Evolutionary conservation across 2,797 vertebrate species (phyloP).

Genomic region (Bovichtus diacanthus): DNA sequence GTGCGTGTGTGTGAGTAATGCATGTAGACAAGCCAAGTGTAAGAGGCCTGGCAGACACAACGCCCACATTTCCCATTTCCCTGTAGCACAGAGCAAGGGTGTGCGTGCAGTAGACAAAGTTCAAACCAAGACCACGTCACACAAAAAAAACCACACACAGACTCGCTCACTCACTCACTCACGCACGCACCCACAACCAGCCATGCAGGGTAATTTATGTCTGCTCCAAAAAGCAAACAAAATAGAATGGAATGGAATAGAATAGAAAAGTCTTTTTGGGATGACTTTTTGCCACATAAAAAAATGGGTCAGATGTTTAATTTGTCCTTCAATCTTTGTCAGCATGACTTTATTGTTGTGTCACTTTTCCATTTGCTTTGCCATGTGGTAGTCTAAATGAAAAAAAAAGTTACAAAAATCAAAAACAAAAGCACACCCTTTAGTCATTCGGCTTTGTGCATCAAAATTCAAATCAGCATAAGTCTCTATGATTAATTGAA

Average conservation of each 20-base stretch:
- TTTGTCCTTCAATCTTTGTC: background rate
- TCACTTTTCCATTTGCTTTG: background rate
- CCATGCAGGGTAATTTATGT: slow-evolving; percentile 76
- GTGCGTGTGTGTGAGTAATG: slow-evolving; percentile 74
- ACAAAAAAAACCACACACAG: slow-evolving; percentile 52
- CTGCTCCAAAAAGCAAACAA: slow-evolving; percentile 80
- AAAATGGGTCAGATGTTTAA: background rate
- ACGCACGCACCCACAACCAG: slow-evolving; percentile 63
- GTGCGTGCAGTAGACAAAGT: slow-evolving; percentile 77
- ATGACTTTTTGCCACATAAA: slow-evolving; percentile 32
- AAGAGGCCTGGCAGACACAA: slow-evolving; percentile 82
- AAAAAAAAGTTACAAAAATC: background rate
- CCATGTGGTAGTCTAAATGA: background rate
- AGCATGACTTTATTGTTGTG: background rate
- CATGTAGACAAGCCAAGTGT: slow-evolving; percentile 83
- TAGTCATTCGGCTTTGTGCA: background rate
- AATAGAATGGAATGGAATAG: slow-evolving; percentile 58
- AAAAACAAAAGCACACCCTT: background rate
- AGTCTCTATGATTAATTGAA: background rate
- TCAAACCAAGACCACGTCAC: slow-evolving; percentile 74
- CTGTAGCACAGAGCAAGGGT: slow-evolving; percentile 72
- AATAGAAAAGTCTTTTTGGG: slow-evolving; percentile 31
- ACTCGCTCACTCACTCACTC: slow-evolving; percentile 26
- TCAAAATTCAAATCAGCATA: background rate
- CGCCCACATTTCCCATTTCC: slow-evolving; percentile 82